Percentiles rank a stretch among this genome's conserved stretches.
Conservation (phyloP, 2,888 invertebrate species). For the Schizaphis graminum region DNA sequence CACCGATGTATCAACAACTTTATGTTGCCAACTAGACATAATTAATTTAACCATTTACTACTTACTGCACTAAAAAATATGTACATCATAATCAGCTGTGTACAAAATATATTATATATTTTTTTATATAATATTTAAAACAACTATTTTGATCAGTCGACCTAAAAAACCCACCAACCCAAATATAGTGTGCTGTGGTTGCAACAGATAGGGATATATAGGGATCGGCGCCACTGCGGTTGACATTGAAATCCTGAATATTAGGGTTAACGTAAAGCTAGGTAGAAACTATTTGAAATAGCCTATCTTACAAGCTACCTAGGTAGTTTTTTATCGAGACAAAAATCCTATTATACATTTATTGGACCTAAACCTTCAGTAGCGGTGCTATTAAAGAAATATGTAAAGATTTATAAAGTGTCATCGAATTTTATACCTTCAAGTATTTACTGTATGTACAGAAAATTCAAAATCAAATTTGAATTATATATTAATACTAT, state of each 20-base stretch:
- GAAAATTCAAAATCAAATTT: neutral
- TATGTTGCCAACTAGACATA: too few relatives aligned
- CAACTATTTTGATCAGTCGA: too few relatives aligned
- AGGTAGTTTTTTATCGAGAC: neutral
- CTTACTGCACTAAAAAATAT: too few relatives aligned
- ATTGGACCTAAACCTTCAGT: neutral
- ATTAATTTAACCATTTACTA: too few relatives aligned
- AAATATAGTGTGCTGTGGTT: too few relatives aligned
- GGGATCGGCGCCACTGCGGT: neutral
- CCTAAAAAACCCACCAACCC: too few relatives aligned
- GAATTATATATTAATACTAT: neutral
- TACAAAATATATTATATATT: too few relatives aligned
- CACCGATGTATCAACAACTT: too few relatives aligned
- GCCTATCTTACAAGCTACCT: neutral
- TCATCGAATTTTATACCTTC: neutral
- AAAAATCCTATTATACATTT: neutral
- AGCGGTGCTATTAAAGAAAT: rapidly evolving
- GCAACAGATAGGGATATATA: too few relatives aligned
- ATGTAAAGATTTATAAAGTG: neutral
- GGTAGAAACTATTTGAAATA: neutral
- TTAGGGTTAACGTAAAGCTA: neutral
- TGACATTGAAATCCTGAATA: neutral
- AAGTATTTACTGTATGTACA: neutral
- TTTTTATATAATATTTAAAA: too few relatives aligned
- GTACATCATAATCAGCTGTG: too few relatives aligned